A percentile compares a stretch with the other conserved stretches of the same genome.
Evolutionary conservation across 2,888 invertebrate genomes (phyloP).

Genomic region (Ptychoptera contaminata): DNA sequence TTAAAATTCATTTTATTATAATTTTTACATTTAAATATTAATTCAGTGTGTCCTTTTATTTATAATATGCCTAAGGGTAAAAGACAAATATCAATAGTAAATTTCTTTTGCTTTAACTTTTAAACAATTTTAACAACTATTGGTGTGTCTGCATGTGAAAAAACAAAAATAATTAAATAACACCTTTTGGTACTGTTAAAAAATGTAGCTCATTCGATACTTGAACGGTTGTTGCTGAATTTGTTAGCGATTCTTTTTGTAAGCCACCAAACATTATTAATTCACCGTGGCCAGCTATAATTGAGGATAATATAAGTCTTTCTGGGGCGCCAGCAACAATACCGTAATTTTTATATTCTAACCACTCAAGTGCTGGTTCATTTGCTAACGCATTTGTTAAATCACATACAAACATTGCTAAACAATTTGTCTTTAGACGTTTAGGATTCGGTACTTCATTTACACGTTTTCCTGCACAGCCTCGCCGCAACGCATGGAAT

Average conservation of each 20-base stretch:
- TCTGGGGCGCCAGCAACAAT: conserved; percentile 61
- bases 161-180: conserved; percentile 33
- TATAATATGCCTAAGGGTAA: neutral
- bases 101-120: neutral
- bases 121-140: neutral
- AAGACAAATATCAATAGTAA: neutral
- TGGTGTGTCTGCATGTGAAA: neutral
- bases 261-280: conserved; percentile 94
- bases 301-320: conserved; percentile 77
- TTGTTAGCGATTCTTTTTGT: conserved; percentile 55
- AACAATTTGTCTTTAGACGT: conserved; percentile 46
- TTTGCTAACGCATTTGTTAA: conserved; percentile 53
- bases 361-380: conserved; percentile 31
- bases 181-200: conserved; percentile 53
- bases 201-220: conserved; percentile 66
- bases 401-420: conserved; percentile 76
- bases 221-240: conserved; percentile 39
- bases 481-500: conserved; percentile 28
- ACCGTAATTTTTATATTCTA: conserved; percentile 39
- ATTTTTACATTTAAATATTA: neutral
- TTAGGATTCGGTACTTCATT: conserved; percentile 34
- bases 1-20: neutral
- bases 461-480: conserved; percentile 13
- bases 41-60: neutral
- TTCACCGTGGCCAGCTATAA: conserved; percentile 82